Evolutionary conservation across 1,140 invertebrate genomes (phyloP), one percentile per base, ranked within the genome.

Genomic region (Pseudoatta argentina): DNA sequence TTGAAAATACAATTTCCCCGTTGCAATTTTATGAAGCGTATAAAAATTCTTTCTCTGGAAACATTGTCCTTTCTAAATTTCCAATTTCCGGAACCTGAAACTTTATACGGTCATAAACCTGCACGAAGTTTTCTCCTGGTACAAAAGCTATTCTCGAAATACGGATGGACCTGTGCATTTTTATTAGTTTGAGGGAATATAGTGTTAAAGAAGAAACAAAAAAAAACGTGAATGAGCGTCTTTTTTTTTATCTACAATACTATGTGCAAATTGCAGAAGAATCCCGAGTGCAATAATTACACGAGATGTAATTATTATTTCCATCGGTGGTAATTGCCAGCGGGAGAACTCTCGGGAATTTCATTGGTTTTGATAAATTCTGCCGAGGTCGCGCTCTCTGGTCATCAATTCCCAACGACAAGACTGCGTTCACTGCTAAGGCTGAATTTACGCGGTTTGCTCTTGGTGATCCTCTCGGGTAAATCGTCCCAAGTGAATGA

Each of bases 321-420:
- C 81, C 69, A 73, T 87, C 69, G 72, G 64, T 55, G 66, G 73
- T 87, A 82, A 90, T 88, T 88, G 79, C 3, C 57, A 21, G 51
- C 44, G 81, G 30, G 53, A 55, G 77, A 53, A 91, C 77, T 69
- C 77, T n/a, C 63, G 86, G 69, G 83, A 91, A 91, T 91, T 91
- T 91, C 89, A 91, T 91, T 91, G 89, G 89, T 88, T 86, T 88
- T 89, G 83, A 91, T 90, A 88, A 91, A 83, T 88, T 90, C 78
- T 83, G 64, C 69, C 57, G 59, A 63, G 77, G 55, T 27, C 75
- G 89, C 79, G 63, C 81, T 85, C 77, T 73, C 30, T 21, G 77
- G 77, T 88, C 87, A 88, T 90, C 86, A 91, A 90, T 91, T 86
- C 69, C 57, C 39, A 81, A 66, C 75, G 76, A 88, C 75, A 85